Percentiles rank a stretch among this genome's conserved stretches.
phyloP scores from a whole-genome alignment of 1,140 invertebrate species.

The Platyscapa corneri region DNA sequence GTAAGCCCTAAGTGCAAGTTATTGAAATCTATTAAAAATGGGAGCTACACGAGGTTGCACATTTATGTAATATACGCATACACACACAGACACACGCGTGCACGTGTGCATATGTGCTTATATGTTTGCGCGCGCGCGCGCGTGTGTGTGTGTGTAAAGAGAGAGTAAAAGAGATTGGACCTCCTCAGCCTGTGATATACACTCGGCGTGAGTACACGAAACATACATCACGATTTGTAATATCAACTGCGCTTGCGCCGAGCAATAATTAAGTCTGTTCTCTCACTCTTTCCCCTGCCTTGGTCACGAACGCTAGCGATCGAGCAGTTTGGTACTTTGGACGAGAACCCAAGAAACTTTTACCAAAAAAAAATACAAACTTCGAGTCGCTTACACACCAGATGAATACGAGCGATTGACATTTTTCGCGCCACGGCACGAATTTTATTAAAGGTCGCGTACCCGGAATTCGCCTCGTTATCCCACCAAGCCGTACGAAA shows the following conservation, averaged over 20 bases:
- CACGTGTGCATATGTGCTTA: background rate
- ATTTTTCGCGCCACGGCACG: slow-evolving; percentile 36
- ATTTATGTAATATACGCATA: too few relatives aligned
- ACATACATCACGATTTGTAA: slow-evolving; percentile 58
- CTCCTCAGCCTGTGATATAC: slow-evolving; percentile 56
- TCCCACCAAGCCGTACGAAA: background rate
- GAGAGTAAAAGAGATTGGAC: slow-evolving; percentile 32
- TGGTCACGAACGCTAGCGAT: slow-evolving; percentile 19
- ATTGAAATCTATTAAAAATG: too few relatives aligned
- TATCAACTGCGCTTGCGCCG: slow-evolving; percentile 54
- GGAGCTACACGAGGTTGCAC: too few relatives aligned
- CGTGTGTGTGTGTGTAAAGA: too few relatives aligned
- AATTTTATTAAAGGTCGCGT: slow-evolving; percentile 47
- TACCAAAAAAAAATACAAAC: background rate
- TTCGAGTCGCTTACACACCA: background rate
- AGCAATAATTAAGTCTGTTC: slow-evolving; percentile 56
- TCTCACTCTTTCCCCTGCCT: background rate
- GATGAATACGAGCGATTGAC: slow-evolving; percentile 48
- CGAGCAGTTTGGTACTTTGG: slow-evolving; percentile 15
- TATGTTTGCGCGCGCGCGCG: too few relatives aligned
- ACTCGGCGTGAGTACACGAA: slow-evolving; percentile 39
- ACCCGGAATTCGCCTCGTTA: slow-evolving; percentile 50
- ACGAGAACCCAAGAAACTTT: slow-evolving; percentile 13
- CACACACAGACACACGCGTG: too few relatives aligned
- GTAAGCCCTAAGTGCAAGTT: too few relatives aligned